Evolutionary conservation across 2,888 invertebrate genomes (phyloP).

Genomic region (Cylindroiulus punctatus): DNA sequence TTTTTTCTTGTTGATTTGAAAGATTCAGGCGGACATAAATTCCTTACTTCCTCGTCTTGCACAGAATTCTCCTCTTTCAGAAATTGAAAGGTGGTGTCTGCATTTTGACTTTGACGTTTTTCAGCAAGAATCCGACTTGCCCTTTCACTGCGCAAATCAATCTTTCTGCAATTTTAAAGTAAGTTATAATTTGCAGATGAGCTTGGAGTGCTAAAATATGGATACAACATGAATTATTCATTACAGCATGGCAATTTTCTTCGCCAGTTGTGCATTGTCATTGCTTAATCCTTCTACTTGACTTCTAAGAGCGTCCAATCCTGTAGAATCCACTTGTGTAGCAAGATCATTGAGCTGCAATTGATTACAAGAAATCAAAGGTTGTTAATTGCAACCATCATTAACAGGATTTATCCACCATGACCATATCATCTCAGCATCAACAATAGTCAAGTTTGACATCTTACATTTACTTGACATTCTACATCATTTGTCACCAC

Average conservation of each 20-base stretch:
- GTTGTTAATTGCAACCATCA: too few relatives aligned
- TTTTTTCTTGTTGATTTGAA: too few relatives aligned
- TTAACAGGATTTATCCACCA: too few relatives aligned
- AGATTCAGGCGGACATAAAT: background rate
- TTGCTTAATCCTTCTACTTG: background rate
- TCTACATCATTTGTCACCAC: background rate
- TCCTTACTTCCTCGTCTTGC: constrained; percentile 28
- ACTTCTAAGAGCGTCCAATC: background rate
- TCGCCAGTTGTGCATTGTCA: background rate
- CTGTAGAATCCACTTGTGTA: background rate
- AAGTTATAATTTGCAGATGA: background rate
- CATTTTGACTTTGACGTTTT: background rate
- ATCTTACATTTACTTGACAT: background rate
- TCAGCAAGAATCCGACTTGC: background rate
- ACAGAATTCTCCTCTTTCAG: constrained; percentile 36
- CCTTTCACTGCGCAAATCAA: background rate
- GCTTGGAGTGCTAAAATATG: background rate
- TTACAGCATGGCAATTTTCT: background rate
- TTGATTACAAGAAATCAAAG: background rate
- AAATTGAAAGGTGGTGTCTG: background rate
- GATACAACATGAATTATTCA: background rate
- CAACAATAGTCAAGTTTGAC: background rate
- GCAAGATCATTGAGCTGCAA: background rate
- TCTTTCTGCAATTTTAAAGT: background rate
- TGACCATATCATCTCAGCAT: background rate